A percentile compares a stretch with the other conserved stretches of the same genome.
These are phyloP conservation scores for Smittia aterrima DNA, from an alignment of 2,888 invertebrate species.

Conservation along the genomic window DNA sequence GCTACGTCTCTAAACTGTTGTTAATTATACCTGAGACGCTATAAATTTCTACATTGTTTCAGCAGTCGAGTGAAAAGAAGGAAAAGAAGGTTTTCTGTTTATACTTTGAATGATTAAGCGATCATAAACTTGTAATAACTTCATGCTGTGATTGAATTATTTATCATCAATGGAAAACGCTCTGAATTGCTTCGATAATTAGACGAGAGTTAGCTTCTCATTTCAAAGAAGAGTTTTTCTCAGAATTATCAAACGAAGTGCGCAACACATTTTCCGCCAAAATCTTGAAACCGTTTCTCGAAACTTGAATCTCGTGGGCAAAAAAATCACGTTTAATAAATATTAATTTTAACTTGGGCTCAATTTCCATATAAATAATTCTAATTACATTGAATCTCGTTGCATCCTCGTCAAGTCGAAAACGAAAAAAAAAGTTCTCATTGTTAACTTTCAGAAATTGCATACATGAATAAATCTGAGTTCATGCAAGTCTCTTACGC, in stretches of 20 bases:
- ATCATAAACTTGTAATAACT: slow-evolving; percentile 14
- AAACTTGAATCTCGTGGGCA: too few species aligned
- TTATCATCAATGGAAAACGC: too few species aligned
- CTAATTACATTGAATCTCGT: slow-evolving; percentile 37
- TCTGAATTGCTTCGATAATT: too few species aligned
- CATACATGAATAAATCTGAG: slow-evolving; percentile 37
- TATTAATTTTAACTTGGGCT: slow-evolving; percentile 15
- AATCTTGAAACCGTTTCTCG: too few species aligned
- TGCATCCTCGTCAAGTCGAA: slow-evolving; percentile 26
- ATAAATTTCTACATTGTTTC: neutral
- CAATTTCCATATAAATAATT: slow-evolving; percentile 24
- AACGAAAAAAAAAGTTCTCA: neutral
- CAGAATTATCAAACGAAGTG: too few species aligned
- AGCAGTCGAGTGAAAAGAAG: neutral
- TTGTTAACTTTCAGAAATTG: slow-evolving; percentile 9
- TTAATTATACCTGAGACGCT: neutral
- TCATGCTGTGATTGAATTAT: slow-evolving; percentile 12
- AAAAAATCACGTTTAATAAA: too few species aligned
- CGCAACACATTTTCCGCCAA: too few species aligned
- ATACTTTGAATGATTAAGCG: slow-evolving; percentile 30
- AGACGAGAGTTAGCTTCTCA: too few species aligned
- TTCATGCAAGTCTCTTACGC: slow-evolving; percentile 24
- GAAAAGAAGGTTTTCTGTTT: neutral
- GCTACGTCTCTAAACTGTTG: neutral
- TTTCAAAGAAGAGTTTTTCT: too few species aligned